Conservation (phyloP, 1,140 invertebrate genomes). For the Mamestra configurata region DNA sequence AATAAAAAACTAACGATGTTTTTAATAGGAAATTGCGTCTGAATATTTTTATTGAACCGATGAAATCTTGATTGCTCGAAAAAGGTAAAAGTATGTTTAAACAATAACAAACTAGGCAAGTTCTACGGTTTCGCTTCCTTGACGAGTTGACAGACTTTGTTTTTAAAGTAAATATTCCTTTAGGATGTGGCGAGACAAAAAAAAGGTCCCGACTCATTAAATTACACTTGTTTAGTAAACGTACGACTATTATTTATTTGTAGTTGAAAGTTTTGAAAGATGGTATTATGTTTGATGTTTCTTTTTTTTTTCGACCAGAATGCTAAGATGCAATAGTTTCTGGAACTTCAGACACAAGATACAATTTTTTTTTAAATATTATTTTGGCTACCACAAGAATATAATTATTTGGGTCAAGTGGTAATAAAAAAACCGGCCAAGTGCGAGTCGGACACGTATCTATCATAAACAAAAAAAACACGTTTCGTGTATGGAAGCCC, state of each 20-base stretch:
- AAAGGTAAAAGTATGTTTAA: slow-evolving; percentile 2
- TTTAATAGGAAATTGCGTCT: background rate
- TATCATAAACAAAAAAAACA: too few species aligned
- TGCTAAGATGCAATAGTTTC: too few species aligned
- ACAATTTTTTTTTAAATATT: too few species aligned
- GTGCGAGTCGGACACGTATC: too few species aligned
- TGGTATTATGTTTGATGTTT: too few species aligned
- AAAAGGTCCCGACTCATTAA: background rate
- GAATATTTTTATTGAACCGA: slow-evolving; percentile 6
- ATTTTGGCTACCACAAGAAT: too few species aligned
- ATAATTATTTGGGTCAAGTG: too few species aligned
- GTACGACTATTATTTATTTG: too few species aligned
- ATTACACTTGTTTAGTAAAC: background rate
- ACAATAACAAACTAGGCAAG: slow-evolving; percentile 5
- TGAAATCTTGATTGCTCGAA: slow-evolving; percentile 18
- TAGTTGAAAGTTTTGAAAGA: background rate
- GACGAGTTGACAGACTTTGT: slow-evolving; percentile 15
- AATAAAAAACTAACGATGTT: background rate
- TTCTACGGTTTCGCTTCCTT: slow-evolving; percentile 18
- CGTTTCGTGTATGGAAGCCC: too few species aligned
- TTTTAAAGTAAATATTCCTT: slow-evolving; percentile 8
- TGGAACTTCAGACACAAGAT: too few species aligned
- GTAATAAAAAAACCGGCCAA: too few species aligned
- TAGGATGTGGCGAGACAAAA: slow-evolving; percentile 1
- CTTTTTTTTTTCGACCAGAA: too few species aligned